phyloP scores from a whole-genome alignment of 1,140 invertebrate genomes.

The Hyles vespertilio region DNA sequence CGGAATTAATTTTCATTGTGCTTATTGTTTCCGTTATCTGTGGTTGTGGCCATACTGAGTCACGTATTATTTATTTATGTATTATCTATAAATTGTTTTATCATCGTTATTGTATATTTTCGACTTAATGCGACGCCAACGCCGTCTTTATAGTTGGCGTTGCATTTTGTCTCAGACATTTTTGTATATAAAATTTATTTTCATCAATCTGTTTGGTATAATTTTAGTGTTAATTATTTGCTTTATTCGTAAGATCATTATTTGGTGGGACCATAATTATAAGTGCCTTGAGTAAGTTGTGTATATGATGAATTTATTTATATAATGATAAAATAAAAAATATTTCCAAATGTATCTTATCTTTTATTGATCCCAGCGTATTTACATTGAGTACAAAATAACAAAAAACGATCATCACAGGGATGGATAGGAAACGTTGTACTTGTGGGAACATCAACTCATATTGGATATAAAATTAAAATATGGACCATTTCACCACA shows the following conservation, averaged over 20 bases:
- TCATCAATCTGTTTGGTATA: slow-evolving; percentile 18
- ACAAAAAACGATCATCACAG: too few relatives aligned
- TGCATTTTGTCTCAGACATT: background rate
- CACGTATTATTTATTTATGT: background rate
- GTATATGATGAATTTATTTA: slow-evolving; percentile 51
- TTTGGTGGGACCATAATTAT: slow-evolving; percentile 63
- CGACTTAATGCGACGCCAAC: too few relatives aligned
- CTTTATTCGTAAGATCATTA: slow-evolving; percentile 49
- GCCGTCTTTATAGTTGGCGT: background rate
- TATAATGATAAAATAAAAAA: slow-evolving; percentile 42
- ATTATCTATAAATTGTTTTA: slow-evolving; percentile 9
- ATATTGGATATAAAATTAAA: too few relatives aligned
- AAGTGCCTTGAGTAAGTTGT: slow-evolving; percentile 66
- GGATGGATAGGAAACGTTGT: too few relatives aligned
- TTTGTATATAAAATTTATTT: slow-evolving; percentile 7
- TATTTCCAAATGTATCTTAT: slow-evolving; percentile 25
- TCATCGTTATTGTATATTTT: slow-evolving; percentile 6
- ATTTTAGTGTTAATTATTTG: slow-evolving; percentile 37
- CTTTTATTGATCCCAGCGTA: background rate
- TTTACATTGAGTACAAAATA: background rate
- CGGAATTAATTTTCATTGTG: too few relatives aligned
- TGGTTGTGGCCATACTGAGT: background rate
- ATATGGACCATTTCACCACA: slow-evolving; percentile 38
- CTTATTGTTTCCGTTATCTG: slow-evolving; percentile 3
- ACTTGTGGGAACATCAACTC: too few relatives aligned